Conservation (phyloP, 2,113 vertebrate genomes). For the Siniperca chuatsi region DNA sequence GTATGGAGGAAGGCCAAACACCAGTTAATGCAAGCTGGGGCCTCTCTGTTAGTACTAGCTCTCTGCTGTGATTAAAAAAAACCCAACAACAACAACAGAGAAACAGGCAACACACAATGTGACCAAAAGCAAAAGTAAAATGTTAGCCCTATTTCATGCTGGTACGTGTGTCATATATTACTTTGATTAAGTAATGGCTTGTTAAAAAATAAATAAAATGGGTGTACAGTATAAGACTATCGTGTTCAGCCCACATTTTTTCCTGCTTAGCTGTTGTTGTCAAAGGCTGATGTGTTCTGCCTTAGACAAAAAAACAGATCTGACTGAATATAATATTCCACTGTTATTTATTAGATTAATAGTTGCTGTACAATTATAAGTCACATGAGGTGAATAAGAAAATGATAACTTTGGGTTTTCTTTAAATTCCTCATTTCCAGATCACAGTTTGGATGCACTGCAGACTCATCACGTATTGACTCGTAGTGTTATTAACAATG, state of each 20-base stretch:
- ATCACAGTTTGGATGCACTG: background rate
- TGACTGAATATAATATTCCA: background rate
- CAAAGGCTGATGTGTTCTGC: slow-evolving; percentile 1
- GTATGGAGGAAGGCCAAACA: slow-evolving; percentile 15
- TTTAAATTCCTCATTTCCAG: background rate
- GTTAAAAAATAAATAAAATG: background rate
- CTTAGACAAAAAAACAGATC: background rate
- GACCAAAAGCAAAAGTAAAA: slow-evolving; percentile 5
- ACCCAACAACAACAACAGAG: too few relatives aligned
- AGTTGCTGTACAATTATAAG: too few relatives aligned
- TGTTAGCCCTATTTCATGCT: background rate
- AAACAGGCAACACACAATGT: background rate
- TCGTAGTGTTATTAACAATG: background rate
- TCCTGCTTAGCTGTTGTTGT: background rate
- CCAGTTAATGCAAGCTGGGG: background rate
- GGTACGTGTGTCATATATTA: background rate
- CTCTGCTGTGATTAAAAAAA: background rate
- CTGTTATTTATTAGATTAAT: too few relatives aligned
- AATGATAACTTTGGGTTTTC: background rate
- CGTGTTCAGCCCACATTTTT: background rate
- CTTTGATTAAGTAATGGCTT: background rate
- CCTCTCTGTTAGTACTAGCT: background rate
- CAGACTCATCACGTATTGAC: background rate
- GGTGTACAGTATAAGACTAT: background rate
- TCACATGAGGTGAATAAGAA: background rate